Percentiles rank a stretch among this genome's conserved stretches.
phyloP scores from a whole-genome alignment of 2,888 invertebrate species.

The Metopia argyrocephala region DNA sequence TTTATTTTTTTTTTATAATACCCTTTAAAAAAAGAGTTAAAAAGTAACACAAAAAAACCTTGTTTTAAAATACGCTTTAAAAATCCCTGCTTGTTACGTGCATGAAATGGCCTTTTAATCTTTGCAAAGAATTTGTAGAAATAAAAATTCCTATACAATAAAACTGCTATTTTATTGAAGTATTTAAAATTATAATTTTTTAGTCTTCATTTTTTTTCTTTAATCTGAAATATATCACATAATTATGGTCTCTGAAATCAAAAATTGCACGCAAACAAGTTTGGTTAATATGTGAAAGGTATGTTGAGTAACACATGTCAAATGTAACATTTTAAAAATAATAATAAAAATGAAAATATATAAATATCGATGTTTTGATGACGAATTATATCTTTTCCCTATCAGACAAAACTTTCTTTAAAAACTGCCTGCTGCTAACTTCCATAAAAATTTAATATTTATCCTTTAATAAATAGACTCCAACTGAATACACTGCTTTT shows the following conservation, averaged over 20 bases:
- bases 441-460: too few relatives aligned
- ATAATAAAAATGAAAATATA: too few relatives aligned
- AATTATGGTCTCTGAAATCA: constrained; percentile 9
- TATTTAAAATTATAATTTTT: too few relatives aligned
- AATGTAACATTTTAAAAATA: neutral
- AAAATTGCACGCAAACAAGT: neutral
- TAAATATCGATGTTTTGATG: too few relatives aligned
- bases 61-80: neutral
- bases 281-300: neutral
- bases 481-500: too few relatives aligned
- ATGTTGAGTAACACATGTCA: neutral
- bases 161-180: constrained; percentile 21
- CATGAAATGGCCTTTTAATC: neutral
- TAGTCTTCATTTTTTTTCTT: neutral
- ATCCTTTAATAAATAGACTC: too few relatives aligned
- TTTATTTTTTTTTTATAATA: neutral
- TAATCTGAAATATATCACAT: constrained; percentile 32
- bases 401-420: neutral
- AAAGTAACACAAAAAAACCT: neutral
- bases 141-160: neutral
- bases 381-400: neutral
- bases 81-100: neutral
- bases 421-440: neutral
- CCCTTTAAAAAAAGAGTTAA: neutral
- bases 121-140: neutral